Percentiles rank a stretch among this genome's conserved stretches.
These are phyloP conservation scores for Pristis pectinata DNA, from an alignment of 2,797 vertebrate genomes.

Conservation along the genomic window DNA sequence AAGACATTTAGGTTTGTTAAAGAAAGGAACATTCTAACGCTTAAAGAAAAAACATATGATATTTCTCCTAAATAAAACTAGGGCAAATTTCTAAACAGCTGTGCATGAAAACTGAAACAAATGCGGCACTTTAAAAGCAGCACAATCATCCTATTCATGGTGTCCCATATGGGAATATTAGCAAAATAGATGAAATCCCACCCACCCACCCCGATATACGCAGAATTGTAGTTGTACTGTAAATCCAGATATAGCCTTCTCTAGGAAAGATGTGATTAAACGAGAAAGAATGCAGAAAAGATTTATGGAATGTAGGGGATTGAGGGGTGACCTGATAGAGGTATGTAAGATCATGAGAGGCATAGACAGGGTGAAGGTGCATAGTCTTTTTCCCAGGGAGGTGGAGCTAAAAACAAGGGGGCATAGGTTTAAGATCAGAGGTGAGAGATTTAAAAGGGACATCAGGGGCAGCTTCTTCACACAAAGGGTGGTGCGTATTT, in stretches of 20 bases:
- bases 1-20: background rate
- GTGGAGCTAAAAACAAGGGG: no score
- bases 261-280: no score
- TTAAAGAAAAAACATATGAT: background rate
- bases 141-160: background rate
- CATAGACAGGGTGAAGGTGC: no score
- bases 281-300: background rate
- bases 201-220: background rate
- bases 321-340: no score
- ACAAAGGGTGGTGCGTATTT: no score
- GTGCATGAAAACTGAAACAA: background rate
- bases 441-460: no score
- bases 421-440: no score
- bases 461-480: no score
- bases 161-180: background rate
- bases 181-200: background rate
- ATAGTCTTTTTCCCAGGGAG: no score
- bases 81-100: background rate
- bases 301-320: no score
- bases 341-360: no score
- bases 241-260: background rate
- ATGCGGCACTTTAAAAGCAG: background rate
- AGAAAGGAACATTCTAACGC: background rate
- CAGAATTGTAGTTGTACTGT: background rate
- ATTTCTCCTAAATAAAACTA: background rate